Evolutionary conservation across 2,888 invertebrate species (phyloP).

Genomic region (Sialis fuliginosa): DNA sequence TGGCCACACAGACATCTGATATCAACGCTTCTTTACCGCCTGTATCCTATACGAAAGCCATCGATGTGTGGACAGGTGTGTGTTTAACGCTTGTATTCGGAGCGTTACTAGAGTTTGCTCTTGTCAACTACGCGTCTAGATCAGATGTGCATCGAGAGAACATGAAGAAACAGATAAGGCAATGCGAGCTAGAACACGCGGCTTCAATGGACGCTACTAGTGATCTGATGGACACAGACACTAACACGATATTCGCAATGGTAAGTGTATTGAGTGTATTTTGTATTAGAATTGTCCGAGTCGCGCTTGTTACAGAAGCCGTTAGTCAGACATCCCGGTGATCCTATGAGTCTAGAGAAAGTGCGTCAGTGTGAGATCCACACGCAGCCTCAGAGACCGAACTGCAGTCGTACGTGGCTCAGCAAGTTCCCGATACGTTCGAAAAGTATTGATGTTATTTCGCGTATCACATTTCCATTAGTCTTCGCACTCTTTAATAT

Average conservation of each 20-base stretch:
- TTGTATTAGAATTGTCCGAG: background rate
- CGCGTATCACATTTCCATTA: constrained; percentile 85
- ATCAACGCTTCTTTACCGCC: constrained; percentile 94
- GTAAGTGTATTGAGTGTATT: constrained; percentile 34
- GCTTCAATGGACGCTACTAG: constrained; percentile 76
- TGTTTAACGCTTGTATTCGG: constrained; percentile 97
- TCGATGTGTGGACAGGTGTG: constrained; percentile 95
- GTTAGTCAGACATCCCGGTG: constrained; percentile 65
- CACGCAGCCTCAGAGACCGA: constrained; percentile 67
- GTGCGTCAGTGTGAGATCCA: constrained; percentile 82
- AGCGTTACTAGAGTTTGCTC: constrained; percentile 90
- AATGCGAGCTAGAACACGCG: constrained; percentile 67
- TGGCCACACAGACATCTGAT: constrained; percentile 93
- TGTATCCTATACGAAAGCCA: constrained; percentile 96
- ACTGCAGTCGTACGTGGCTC: constrained; percentile 86
- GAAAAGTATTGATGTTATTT: constrained; percentile 94
- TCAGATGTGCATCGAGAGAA: constrained; percentile 84
- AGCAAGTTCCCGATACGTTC: constrained; percentile 87
- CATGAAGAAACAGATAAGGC: constrained; percentile 71
- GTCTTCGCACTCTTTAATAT: constrained; percentile 90
- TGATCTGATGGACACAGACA: constrained; percentile 73
- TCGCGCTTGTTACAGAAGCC: constrained; percentile 55
- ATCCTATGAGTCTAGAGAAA: constrained; percentile 61
- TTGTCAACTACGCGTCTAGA: constrained; percentile 92
- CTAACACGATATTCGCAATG: constrained; percentile 82